A percentile compares a stretch with the other conserved stretches of the same genome.
These are phyloP conservation scores for Agelas oroides DNA, from an alignment of 37 sponge, comb jelly and placozoan species.

Conservation along the genomic window DNA sequence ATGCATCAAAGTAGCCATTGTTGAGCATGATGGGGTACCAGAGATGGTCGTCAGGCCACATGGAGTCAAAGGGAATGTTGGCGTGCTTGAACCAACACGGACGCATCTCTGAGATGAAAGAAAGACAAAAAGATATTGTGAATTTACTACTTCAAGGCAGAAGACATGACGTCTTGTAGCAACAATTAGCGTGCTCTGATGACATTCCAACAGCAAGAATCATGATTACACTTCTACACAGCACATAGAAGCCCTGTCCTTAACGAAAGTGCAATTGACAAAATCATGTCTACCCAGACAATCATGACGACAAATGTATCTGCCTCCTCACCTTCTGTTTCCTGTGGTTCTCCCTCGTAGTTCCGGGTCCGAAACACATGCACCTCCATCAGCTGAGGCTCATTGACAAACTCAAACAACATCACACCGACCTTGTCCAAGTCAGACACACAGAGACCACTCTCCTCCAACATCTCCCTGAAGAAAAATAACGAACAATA, in stretches of 20 bases:
- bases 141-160: too few species aligned
- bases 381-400: constrained; percentile 81
- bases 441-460: constrained; percentile 52
- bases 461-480: constrained; percentile 90
- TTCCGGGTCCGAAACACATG: constrained; percentile 81
- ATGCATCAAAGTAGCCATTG: constrained; percentile 76
- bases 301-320: too few species aligned
- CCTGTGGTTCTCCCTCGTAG: constrained; percentile 71
- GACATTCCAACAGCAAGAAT: too few species aligned
- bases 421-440: constrained; percentile 82
- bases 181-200: too few species aligned
- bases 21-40: constrained; percentile 86
- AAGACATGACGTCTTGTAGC: too few species aligned
- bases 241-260: too few species aligned
- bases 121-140: too few species aligned
- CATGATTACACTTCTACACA: too few species aligned
- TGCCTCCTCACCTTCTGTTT: constrained; percentile 92
- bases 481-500: too few species aligned
- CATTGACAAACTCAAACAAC: constrained; percentile 84
- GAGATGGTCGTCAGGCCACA: constrained; percentile 96
- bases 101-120: constrained; percentile 74
- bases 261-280: too few species aligned
- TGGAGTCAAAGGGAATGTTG: constrained; percentile 79
- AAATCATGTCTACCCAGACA: too few species aligned
- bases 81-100: constrained; percentile 85